These are phyloP conservation scores for Cercopithecus mona DNA, from an alignment of 2,113 vertebrate genomes.

Conservation along the genomic window DNA sequence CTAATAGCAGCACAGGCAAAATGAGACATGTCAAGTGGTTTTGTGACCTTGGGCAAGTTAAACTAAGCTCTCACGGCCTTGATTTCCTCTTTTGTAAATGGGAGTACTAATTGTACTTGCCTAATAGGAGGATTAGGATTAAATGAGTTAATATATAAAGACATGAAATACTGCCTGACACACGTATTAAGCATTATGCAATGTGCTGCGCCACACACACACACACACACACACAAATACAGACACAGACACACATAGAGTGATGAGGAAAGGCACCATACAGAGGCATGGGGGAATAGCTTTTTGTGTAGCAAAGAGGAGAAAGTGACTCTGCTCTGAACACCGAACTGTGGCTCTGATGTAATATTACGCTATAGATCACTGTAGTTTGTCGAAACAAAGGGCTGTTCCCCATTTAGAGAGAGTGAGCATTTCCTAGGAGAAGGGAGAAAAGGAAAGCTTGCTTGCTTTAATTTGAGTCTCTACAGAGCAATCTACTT, in stretches of 20 bases:
- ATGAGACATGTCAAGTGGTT: background rate
- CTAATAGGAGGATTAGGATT: background rate
- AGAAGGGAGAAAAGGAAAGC: background rate
- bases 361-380: background rate
- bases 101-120: background rate
- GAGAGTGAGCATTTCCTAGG: background rate
- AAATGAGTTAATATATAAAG: background rate
- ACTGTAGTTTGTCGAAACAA: background rate
- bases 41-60: background rate
- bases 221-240: background rate
- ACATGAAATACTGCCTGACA: background rate
- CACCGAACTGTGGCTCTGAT: background rate
- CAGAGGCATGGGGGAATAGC: background rate
- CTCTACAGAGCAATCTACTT: background rate
- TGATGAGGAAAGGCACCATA: background rate
- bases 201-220: fast-evolving
- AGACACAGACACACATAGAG: background rate
- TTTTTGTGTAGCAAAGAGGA: background rate
- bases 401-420: background rate
- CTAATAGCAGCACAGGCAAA: background rate
- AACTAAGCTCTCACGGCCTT: background rate
- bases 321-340: background rate
- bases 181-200: background rate
- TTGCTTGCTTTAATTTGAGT: background rate
- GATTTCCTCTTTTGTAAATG: background rate